phyloP scores from a whole-genome alignment of 2,113 vertebrate species.

The Nymphicus hollandicus region DNA sequence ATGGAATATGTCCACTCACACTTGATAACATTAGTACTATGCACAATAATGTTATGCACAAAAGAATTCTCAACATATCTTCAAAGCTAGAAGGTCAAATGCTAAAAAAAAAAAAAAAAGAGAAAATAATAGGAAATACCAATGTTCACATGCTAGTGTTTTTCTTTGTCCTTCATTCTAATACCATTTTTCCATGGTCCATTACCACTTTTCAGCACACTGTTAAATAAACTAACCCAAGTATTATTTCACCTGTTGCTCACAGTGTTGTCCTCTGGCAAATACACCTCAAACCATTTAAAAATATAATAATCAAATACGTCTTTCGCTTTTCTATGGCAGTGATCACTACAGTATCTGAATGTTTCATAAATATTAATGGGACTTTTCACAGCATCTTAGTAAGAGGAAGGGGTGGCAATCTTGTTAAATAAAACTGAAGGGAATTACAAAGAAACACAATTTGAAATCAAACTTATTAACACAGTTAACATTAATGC shows the following conservation, averaged over 20 bases:
- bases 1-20: background rate
- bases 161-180: background rate
- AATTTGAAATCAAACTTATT: constrained; percentile 24
- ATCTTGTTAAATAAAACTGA: background rate
- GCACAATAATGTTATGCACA: background rate
- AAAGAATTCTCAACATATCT: background rate
- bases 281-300: background rate
- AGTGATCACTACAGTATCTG: background rate
- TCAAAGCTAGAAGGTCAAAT: background rate
- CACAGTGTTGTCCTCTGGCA: background rate
- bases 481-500: background rate
- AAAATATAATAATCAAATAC: background rate
- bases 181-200: background rate
- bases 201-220: background rate
- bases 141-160: background rate
- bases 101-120: background rate
- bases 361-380: constrained; percentile 7
- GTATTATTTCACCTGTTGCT: background rate
- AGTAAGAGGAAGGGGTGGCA: background rate
- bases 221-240: background rate
- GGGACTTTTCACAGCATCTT: background rate
- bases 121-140: background rate
- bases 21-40: background rate
- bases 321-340: background rate
- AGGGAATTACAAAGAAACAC: background rate